Evolutionary conservation across 2,888 invertebrate species (phyloP).

Genomic region (Epinotia demarniana): DNA sequence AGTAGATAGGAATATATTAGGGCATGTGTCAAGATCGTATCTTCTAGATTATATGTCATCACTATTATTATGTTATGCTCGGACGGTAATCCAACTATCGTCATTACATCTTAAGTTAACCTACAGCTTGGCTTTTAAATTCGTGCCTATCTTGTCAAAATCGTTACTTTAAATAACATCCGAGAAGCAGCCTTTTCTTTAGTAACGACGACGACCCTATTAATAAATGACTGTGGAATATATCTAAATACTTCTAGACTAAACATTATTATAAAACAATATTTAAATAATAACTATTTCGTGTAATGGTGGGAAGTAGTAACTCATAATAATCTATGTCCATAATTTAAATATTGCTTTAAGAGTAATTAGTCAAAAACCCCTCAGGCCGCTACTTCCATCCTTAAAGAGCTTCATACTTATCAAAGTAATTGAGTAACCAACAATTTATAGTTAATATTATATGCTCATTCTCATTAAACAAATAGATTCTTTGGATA

Average conservation of each 20-base stretch:
- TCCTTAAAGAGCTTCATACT: slow-evolving; percentile 66
- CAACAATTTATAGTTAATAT: slow-evolving; percentile 77
- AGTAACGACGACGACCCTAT: slow-evolving; percentile 71
- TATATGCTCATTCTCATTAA: slow-evolving; percentile 65
- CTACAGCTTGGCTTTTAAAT: slow-evolving; percentile 83
- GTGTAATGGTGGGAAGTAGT: slow-evolving; percentile 78
- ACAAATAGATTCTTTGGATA: slow-evolving; percentile 81
- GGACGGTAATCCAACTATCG: slow-evolving; percentile 84
- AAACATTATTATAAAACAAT: slow-evolving; percentile 78
- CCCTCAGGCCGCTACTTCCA: slow-evolving; percentile 58
- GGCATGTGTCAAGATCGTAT: slow-evolving; percentile 73
- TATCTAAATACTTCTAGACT: slow-evolving; percentile 72
- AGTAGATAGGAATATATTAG: slow-evolving; percentile 71
- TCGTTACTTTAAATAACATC: slow-evolving; percentile 78
- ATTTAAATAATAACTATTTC: slow-evolving; percentile 78
- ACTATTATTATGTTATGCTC: slow-evolving; percentile 80
- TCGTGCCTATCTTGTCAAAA: slow-evolving; percentile 81
- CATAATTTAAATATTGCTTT: slow-evolving; percentile 81
- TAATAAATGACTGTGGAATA: slow-evolving; percentile 83
- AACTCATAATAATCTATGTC: slow-evolving; percentile 70
- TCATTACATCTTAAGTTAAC: slow-evolving; percentile 79
- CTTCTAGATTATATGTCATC: slow-evolving; percentile 75
- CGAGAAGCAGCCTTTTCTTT: slow-evolving; percentile 83
- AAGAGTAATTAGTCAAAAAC: slow-evolving; percentile 68
- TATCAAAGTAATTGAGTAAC: slow-evolving; percentile 69